Conservation (phyloP, 2,888 invertebrate species). For the Acrobasis consociella region DNA sequence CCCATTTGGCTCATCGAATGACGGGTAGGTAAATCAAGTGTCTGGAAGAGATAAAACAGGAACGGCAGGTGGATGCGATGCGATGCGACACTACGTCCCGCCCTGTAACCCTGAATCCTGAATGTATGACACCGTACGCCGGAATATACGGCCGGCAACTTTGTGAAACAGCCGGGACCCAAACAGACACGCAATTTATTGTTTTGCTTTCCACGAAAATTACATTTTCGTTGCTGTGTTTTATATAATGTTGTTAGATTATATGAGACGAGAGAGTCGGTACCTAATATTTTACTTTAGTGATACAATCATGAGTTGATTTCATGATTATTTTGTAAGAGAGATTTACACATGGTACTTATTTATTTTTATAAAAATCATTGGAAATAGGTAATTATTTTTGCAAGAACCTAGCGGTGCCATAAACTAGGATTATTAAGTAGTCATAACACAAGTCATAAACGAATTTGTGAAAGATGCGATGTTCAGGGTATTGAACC, state of each 20-base stretch:
- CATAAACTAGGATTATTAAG: not conserved
- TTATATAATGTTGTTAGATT: constrained; percentile 6
- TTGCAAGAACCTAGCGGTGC: not conserved
- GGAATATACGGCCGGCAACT: constrained; percentile 51
- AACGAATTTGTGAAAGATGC: not conserved
- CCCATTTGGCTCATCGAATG: constrained; percentile 21
- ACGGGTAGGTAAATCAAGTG: constrained; percentile 33
- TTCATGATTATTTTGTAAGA: too few species aligned
- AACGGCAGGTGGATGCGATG: constrained; percentile 48
- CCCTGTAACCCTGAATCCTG: constrained; percentile 38
- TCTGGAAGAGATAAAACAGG: constrained; percentile 42
- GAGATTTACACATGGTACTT: too few species aligned
- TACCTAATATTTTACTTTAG: not conserved
- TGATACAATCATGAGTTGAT: not conserved
- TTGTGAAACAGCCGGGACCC: constrained; percentile 47
- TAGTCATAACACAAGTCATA: too few species aligned
- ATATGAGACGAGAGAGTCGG: not conserved
- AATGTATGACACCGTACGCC: constrained; percentile 47
- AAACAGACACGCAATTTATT: constrained; percentile 53
- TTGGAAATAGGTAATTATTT: too few species aligned
- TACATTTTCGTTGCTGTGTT: constrained; percentile 34
- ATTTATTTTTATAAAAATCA: too few species aligned
- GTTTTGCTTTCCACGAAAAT: constrained; percentile 46
- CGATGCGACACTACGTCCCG: constrained; percentile 44
- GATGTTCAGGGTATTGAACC: not conserved